Conservation (phyloP, 30 jellyfish, hydroid and myxozoan genomes). For the Hydractinia echinata region DNA sequence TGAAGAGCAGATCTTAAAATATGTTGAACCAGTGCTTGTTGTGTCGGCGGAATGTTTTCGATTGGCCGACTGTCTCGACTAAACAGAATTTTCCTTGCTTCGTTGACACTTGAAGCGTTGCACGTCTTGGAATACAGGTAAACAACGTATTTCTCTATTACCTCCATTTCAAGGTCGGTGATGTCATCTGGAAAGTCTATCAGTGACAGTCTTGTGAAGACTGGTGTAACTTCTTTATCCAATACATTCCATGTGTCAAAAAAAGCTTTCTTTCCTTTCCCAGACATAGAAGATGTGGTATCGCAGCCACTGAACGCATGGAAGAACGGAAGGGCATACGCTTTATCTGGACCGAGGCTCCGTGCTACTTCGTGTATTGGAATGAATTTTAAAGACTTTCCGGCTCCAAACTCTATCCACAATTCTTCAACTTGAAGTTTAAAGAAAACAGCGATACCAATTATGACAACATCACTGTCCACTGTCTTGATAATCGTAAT, state of each 20-base stretch:
- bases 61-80: background rate
- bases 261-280: slow-evolving; percentile 1
- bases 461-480: background rate
- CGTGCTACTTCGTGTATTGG: background rate
- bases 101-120: no score
- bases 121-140: no score
- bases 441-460: no score
- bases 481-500: background rate
- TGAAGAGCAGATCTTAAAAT: background rate
- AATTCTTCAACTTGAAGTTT: background rate
- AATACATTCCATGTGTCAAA: background rate
- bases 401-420: slow-evolving; percentile 4
- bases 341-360: background rate
- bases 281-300: background rate
- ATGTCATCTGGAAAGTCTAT: no score
- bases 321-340: slow-evolving; percentile 1
- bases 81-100: background rate
- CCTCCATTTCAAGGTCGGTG: no score
- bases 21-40: background rate
- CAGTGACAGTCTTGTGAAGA: no score
- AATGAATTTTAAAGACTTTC: background rate
- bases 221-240: background rate
- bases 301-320: background rate
- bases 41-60: background rate
- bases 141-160: no score